phyloP scores from a whole-genome alignment of 2,888 invertebrate genomes.

The Tanytarsus gracilentus region DNA sequence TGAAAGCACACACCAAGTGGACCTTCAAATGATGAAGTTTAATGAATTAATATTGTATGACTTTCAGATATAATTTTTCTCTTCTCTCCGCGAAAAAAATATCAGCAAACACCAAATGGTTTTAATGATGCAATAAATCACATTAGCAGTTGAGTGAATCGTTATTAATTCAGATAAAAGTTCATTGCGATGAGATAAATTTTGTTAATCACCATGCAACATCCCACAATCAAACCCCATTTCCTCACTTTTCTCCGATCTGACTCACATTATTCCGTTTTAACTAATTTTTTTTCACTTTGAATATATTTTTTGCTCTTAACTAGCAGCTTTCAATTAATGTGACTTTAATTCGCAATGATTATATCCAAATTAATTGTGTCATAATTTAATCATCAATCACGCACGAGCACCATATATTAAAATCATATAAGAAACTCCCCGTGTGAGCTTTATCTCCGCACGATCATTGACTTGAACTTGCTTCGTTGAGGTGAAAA shows the following conservation, averaged over 20 bases:
- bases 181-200: neutral
- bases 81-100: too few species aligned
- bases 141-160: neutral
- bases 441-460: too few species aligned
- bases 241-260: slow-evolving; percentile 4
- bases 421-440: too few species aligned
- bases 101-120: slow-evolving; percentile 18
- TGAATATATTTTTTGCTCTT: neutral
- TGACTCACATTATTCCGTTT: slow-evolving; percentile 3
- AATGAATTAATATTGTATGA: too few species aligned
- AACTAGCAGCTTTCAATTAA: neutral
- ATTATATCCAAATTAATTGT: too few species aligned
- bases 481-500: neutral
- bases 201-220: neutral
- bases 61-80: too few species aligned
- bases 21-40: too few species aligned
- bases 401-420: too few species aligned
- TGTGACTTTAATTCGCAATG: neutral
- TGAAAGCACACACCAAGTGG: too few species aligned
- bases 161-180: too few species aligned
- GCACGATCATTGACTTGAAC: too few species aligned
- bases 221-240: slow-evolving; percentile 1
- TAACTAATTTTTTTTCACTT: neutral
- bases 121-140: slow-evolving; percentile 8
- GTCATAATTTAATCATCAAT: too few species aligned